A percentile compares a stretch with the other conserved stretches of the same genome.
These are phyloP conservation scores for Apostichopus californicus DNA, from an alignment of 35 echinoderm and acorn worm genomes.

Conservation along the genomic window DNA sequence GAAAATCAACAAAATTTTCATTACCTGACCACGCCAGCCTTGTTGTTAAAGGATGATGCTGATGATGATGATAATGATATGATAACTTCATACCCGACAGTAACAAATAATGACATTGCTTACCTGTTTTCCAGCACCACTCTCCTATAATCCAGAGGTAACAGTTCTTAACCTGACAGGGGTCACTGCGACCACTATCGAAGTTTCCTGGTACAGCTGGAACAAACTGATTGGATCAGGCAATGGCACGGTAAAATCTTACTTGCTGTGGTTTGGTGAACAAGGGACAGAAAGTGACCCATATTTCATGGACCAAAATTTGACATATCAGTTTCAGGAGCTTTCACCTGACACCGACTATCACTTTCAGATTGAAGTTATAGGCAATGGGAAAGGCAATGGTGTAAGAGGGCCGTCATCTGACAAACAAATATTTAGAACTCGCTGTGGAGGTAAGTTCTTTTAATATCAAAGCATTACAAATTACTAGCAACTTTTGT, in stretches of 20 bases:
- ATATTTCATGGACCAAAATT: neutral
- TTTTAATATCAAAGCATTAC: neutral
- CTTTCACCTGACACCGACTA: neutral
- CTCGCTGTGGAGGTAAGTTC: neutral
- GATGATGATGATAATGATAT: slow-evolving; percentile 22
- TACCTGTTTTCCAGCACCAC: neutral
- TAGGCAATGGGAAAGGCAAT: neutral
- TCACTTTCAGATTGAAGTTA: neutral
- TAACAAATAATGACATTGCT: too few relatives aligned
- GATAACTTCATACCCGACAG: too few relatives aligned
- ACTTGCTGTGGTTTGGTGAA: neutral
- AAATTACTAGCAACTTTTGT: neutral
- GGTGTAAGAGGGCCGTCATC: neutral
- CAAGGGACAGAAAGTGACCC: neutral
- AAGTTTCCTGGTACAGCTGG: neutral
- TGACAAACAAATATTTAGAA: neutral
- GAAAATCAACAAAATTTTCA: too few relatives aligned
- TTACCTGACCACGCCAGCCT: too few relatives aligned
- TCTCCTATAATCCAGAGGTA: neutral
- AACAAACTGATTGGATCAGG: neutral
- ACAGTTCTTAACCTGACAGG: neutral
- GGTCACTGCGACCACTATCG: neutral
- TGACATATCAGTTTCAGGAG: neutral
- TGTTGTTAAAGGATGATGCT: neutral
- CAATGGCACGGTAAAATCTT: neutral